A percentile compares a stretch with the other conserved stretches of the same genome.
These are phyloP conservation scores for Euthynnus affinis DNA, from an alignment of 2,797 vertebrate genomes.

Conservation along the genomic window DNA sequence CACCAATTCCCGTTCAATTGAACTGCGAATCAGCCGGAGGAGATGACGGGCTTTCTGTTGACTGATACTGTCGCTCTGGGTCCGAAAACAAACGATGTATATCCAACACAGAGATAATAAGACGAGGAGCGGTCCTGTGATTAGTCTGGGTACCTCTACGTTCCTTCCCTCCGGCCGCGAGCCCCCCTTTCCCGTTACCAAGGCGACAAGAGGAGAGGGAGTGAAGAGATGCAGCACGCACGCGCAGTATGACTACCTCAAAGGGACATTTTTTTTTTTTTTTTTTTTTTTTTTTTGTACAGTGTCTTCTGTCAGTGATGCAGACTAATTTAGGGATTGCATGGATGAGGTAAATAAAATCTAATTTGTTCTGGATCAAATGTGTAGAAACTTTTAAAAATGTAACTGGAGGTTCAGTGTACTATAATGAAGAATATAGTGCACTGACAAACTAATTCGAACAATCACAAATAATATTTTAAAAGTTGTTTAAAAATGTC, in stretches of 20 bases:
- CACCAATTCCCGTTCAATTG: slow-evolving; percentile 63
- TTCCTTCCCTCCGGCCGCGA: slow-evolving; percentile 58
- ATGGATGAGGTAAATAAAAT: slow-evolving; percentile 1
- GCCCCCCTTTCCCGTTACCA: slow-evolving; percentile 80
- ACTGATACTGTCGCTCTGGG: not conserved
- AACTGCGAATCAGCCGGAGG: slow-evolving; percentile 23
- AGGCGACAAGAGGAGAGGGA: slow-evolving; percentile 84
- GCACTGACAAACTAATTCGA: too few relatives aligned
- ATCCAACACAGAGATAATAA: slow-evolving; percentile 44
- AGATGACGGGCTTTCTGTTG: not conserved
- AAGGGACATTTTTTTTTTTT: slow-evolving; percentile 49
- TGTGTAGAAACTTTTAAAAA: not conserved
- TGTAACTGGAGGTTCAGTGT: not conserved
- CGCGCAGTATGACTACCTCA: slow-evolving; percentile 71
- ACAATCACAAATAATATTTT: too few relatives aligned
- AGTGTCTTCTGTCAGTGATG: slow-evolving; percentile 27
- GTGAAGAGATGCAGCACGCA: slow-evolving; percentile 86
- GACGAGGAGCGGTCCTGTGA: slow-evolving; percentile 74
- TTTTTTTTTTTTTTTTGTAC: slow-evolving; percentile 43
- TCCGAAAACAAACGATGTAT: slow-evolving; percentile 27
- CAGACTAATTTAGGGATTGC: slow-evolving; percentile 51
- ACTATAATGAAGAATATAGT: not conserved
- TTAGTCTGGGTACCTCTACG: slow-evolving; percentile 73
- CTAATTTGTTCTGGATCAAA: not conserved
- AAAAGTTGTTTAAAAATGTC: too few relatives aligned